These are phyloP conservation scores for Cyrtodaria siliqua DNA, from an alignment of 2,888 invertebrate genomes.

Conservation along the genomic window DNA sequence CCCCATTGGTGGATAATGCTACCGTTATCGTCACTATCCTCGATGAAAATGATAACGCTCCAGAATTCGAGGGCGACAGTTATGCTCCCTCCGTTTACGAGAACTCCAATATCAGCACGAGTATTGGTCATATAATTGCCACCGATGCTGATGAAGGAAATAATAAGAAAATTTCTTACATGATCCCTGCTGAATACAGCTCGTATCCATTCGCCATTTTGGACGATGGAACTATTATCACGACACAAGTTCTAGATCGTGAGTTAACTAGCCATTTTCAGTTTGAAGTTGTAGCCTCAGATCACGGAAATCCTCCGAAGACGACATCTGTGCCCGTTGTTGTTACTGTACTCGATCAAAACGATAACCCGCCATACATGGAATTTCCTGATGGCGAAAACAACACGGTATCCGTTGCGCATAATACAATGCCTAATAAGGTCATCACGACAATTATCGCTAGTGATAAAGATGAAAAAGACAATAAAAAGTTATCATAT, in stretches of 20 bases:
- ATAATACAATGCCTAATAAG: slow-evolving; percentile 50
- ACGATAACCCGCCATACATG: slow-evolving; percentile 77
- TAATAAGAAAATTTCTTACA: slow-evolving; percentile 68
- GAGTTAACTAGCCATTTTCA: slow-evolving; percentile 65
- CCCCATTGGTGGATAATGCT: slow-evolving; percentile 45
- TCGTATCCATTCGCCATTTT: slow-evolving; percentile 66
- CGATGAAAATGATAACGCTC: slow-evolving; percentile 67
- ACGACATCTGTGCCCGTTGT: slow-evolving; percentile 65
- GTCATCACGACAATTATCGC: slow-evolving; percentile 60
- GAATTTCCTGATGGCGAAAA: slow-evolving; percentile 73
- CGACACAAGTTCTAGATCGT: slow-evolving; percentile 67
- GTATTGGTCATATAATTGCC: slow-evolving; percentile 62
- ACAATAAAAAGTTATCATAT: slow-evolving; percentile 58
- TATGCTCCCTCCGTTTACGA: slow-evolving; percentile 65
- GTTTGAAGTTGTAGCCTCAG: slow-evolving; percentile 68
- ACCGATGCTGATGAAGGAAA: slow-evolving; percentile 93
- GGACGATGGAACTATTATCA: slow-evolving; percentile 70
- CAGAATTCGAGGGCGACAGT: slow-evolving; percentile 60
- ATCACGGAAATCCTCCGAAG: slow-evolving; percentile 68
- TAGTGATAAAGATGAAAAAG: slow-evolving; percentile 60
- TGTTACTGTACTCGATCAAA: slow-evolving; percentile 70
- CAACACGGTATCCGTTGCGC: slow-evolving; percentile 65
- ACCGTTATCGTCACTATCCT: slow-evolving; percentile 58
- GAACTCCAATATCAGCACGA: slow-evolving; percentile 56
- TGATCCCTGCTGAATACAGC: slow-evolving; percentile 46